A percentile compares a stretch with the other conserved stretches of the same genome.
phyloP scores from a whole-genome alignment of 2,113 vertebrate genomes.

The Pampusana beccarii region DNA sequence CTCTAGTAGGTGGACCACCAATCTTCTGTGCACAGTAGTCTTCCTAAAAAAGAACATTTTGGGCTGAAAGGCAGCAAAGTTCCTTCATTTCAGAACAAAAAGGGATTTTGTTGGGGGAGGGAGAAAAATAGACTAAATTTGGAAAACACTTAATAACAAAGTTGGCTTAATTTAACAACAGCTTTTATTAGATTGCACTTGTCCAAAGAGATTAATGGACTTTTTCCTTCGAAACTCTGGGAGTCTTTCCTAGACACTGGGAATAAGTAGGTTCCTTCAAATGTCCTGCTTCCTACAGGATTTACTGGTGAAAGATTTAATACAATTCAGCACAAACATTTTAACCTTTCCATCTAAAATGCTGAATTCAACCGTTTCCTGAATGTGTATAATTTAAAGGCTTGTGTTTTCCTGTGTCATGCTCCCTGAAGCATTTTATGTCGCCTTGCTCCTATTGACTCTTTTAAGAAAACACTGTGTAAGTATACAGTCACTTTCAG shows the following conservation, averaged over 20 bases:
- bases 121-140: constrained; percentile 2
- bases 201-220: constrained; percentile 72
- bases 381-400: constrained; percentile 71
- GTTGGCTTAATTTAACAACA: constrained; percentile 54
- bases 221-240: constrained; percentile 74
- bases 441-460: constrained; percentile 49
- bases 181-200: constrained; percentile 70
- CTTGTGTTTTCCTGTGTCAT: constrained; percentile 73
- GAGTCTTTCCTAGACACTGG: constrained; percentile 71
- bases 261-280: constrained; percentile 65
- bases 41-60: background rate
- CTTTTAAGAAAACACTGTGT: constrained; percentile 67
- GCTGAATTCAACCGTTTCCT: constrained; percentile 70
- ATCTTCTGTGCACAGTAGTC: no score
- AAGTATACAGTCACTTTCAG: constrained; percentile 50
- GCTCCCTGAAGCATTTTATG: constrained; percentile 69
- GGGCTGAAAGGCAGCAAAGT: background rate
- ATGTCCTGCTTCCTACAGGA: constrained; percentile 59
- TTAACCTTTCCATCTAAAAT: constrained; percentile 56
- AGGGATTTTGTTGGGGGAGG: background rate
- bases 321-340: constrained; percentile 68
- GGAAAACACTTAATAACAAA: constrained; percentile 26
- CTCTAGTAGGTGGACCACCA: background rate
- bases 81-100: background rate
- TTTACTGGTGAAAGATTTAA: constrained; percentile 74